These are phyloP conservation scores for Koerneria pararmatus DNA, from an alignment of 2,888 invertebrate genomes.

Conservation along the genomic window DNA sequence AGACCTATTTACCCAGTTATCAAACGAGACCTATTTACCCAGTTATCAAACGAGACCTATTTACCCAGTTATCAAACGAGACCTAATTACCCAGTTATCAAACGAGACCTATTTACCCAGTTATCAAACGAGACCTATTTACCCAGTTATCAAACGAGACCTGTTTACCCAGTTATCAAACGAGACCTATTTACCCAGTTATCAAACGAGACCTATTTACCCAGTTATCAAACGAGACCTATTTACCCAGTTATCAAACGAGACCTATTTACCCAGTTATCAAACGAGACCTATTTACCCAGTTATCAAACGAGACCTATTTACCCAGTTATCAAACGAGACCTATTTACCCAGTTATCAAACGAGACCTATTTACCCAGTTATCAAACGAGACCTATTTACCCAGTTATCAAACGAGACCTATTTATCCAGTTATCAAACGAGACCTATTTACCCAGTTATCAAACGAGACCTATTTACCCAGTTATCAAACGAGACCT, in stretches of 20 bases:
- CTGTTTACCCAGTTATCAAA: not conserved
- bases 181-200: too few species aligned
- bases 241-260: conserved; percentile 19
- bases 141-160: conserved; percentile 13
- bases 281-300: too few species aligned
- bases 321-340: conserved; percentile 1
- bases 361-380: conserved; percentile 9
- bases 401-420: conserved; percentile 13
- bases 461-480: conserved; percentile 13
- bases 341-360: too few species aligned
- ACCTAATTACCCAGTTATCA: too few species aligned
- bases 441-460: too few species aligned
- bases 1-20: not conserved
- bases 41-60: conserved; percentile 14
- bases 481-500: conserved; percentile 8
- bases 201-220: conserved; percentile 13
- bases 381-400: conserved; percentile 12
- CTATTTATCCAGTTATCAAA: not conserved
- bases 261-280: not conserved
- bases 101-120: conserved; percentile 9
- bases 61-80: conserved; percentile 1
- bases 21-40: too few species aligned
- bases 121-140: conserved; percentile 12
- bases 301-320: conserved; percentile 14
- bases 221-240: conserved; percentile 8